Conservation (phyloP, 2,113 vertebrate genomes). For the Rhea americana region DNA sequence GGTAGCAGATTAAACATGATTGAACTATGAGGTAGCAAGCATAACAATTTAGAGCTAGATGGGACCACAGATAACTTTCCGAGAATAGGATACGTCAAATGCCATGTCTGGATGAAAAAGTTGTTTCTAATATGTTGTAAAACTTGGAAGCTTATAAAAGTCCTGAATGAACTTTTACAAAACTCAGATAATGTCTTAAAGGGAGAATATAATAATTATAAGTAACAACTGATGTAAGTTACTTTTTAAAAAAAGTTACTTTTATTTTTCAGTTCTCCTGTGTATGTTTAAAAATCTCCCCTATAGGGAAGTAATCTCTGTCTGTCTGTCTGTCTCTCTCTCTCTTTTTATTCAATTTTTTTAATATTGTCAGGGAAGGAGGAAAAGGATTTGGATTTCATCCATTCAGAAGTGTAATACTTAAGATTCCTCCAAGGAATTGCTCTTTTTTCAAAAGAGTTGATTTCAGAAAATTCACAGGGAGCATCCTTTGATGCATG, state of each 20-base stretch:
- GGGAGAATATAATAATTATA: too few species aligned
- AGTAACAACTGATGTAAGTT: background rate
- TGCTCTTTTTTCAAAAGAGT: background rate
- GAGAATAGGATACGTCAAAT: background rate
- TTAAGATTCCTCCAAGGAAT: background rate
- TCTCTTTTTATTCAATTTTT: too few species aligned
- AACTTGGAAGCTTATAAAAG: background rate
- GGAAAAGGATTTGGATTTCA: background rate
- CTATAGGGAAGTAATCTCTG: background rate
- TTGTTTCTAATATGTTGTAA: background rate
- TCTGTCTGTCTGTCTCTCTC: too few species aligned
- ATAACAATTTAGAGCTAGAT: background rate
- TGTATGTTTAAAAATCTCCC: background rate
- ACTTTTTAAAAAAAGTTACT: background rate
- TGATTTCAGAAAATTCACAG: background rate
- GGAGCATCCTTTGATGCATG: background rate
- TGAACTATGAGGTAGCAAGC: background rate
- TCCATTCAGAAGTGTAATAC: background rate
- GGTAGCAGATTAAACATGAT: background rate
- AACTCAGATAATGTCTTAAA: too few species aligned
- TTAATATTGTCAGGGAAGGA: background rate
- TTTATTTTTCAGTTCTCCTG: background rate
- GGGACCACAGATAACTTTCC: background rate
- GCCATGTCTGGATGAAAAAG: background rate
- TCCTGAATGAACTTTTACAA: background rate